These are phyloP conservation scores for Oncorhynchus nerka DNA, from an alignment of 2,113 vertebrate genomes.

Conservation along the genomic window DNA sequence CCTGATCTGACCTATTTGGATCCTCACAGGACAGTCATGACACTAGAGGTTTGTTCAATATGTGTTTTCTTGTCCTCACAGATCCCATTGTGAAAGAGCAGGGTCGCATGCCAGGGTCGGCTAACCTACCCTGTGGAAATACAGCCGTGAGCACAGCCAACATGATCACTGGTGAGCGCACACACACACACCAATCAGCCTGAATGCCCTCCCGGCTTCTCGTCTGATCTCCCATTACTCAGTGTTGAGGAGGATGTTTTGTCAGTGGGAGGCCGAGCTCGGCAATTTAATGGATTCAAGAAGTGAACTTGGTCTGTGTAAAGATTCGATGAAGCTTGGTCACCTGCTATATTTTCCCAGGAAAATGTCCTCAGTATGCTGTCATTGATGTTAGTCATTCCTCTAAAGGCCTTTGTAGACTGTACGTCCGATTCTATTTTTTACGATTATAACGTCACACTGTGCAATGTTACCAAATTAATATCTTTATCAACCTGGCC, in stretches of 20 bases:
- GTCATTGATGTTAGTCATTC: too few relatives aligned
- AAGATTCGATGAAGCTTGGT: neutral
- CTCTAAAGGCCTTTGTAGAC: too few relatives aligned
- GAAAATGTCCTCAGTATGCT: neutral
- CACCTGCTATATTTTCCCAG: neutral
- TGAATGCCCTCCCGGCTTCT: neutral
- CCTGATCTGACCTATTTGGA: too few relatives aligned
- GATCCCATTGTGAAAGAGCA: slow-evolving; percentile 73
- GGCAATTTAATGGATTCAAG: neutral
- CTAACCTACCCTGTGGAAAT: slow-evolving; percentile 60
- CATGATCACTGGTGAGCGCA: slow-evolving; percentile 69
- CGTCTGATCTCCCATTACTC: neutral
- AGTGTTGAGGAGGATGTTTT: neutral
- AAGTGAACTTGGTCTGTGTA: neutral
- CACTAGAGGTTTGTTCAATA: too few relatives aligned
- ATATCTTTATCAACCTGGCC: too few relatives aligned
- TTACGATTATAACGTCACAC: too few relatives aligned
- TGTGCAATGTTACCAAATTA: too few relatives aligned
- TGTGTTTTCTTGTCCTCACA: slow-evolving; percentile 23
- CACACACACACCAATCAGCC: neutral
- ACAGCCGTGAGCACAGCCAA: slow-evolving; percentile 61
- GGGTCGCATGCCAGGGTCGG: slow-evolving; percentile 59
- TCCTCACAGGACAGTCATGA: too few relatives aligned
- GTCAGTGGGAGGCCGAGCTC: neutral
- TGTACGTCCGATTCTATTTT: too few relatives aligned